Percentiles rank a stretch among this genome's conserved stretches.
Evolutionary conservation across 30 jellyfish, hydroid and myxozoan species (phyloP).

Genomic region (Sanderia malayensis): DNA sequence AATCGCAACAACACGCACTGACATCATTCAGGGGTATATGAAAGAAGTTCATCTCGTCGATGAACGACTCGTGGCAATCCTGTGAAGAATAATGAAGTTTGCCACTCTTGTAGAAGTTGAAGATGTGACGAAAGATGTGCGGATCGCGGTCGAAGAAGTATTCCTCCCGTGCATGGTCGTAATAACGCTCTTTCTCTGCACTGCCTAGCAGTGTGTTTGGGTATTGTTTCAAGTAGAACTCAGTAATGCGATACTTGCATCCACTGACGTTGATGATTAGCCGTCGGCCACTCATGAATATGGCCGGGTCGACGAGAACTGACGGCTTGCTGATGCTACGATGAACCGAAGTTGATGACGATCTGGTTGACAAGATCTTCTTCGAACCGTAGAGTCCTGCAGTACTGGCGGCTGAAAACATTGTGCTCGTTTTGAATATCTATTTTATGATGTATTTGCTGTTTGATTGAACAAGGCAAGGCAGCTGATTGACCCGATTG

Average conservation of each 20-base stretch:
- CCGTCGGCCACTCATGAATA: conserved; percentile 71
- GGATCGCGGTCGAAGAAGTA: conserved; percentile 98
- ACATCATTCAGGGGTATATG: conserved; percentile 69
- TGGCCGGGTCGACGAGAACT: conserved; percentile 73
- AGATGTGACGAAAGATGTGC: conserved; percentile 76
- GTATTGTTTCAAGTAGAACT: conserved; percentile 67
- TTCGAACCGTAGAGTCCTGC: conserved; percentile 43
- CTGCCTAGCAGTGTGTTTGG: conserved; percentile 97
- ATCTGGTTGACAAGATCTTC: conserved; percentile 17
- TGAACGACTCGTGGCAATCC: conserved; percentile 88
- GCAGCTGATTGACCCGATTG: no score
- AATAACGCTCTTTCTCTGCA: conserved; percentile 54
- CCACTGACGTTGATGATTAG: conserved; percentile 91
- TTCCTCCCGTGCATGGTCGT: conserved; percentile 72
- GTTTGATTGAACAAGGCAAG: no score
- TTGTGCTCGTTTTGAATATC: no score
- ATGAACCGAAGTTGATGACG: conserved; percentile 36
- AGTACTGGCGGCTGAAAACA: conserved; percentile 36
- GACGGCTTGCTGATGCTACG: conserved; percentile 79
- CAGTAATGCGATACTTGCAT: conserved; percentile 77
- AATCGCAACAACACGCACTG: conserved; percentile 90
- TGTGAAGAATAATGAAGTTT: conserved; percentile 79
- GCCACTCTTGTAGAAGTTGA: conserved; percentile 88
- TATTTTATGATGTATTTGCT: no score
- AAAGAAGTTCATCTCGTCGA: conserved; percentile 86